These are phyloP conservation scores for Heliothis virescens DNA, from an alignment of 1,140 invertebrate species.

Conservation along the genomic window DNA sequence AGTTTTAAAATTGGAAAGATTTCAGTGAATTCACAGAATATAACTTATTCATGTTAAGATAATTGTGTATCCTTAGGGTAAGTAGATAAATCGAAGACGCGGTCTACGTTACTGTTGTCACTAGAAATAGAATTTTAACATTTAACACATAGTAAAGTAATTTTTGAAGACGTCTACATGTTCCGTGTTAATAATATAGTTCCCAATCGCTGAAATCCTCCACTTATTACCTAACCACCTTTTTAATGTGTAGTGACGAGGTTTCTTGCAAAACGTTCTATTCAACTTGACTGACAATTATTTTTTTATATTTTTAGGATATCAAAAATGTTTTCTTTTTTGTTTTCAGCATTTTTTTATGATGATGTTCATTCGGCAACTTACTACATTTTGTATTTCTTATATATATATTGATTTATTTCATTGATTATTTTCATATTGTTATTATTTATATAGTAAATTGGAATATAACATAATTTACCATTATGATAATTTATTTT, in stretches of 20 bases:
- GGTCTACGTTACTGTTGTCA: not conserved
- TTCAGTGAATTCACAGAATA: constrained; percentile 37
- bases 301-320: not conserved
- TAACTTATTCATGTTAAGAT: constrained; percentile 37
- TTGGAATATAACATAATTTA: not conserved
- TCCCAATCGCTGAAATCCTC: constrained; percentile 21
- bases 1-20: constrained; percentile 20
- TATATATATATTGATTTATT: not conserved
- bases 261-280: constrained; percentile 8
- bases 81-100: constrained; percentile 11
- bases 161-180: constrained; percentile 32
- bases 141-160: constrained; percentile 24
- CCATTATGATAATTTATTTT: not conserved
- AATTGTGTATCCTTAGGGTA: constrained; percentile 29
- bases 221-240: constrained; percentile 11
- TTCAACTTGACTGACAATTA: constrained; percentile 7
- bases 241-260: constrained; percentile 32
- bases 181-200: constrained; percentile 39
- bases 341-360: not conserved
- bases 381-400: not conserved
- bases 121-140: constrained; percentile 33
- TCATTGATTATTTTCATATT: constrained; percentile 1
- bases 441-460: not conserved
- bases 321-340: not conserved
- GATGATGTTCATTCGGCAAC: not conserved